Percentiles rank a stretch among this genome's conserved stretches.
Evolutionary conservation across 1,140 invertebrate species (phyloP).

Genomic region (Drosophila lowei): DNA sequence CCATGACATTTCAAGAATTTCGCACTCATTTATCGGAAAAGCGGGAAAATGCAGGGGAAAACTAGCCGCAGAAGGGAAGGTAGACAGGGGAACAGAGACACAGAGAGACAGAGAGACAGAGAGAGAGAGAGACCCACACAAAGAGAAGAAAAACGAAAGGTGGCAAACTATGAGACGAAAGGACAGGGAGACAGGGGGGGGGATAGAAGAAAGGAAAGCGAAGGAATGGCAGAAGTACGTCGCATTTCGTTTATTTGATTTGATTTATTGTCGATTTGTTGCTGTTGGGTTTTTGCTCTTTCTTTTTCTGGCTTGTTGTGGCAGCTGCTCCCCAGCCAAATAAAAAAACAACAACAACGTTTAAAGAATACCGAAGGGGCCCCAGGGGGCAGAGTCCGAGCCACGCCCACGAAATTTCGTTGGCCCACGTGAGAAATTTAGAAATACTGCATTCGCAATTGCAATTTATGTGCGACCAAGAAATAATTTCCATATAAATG

Average conservation of each 20-base stretch:
- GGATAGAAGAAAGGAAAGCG: not conserved
- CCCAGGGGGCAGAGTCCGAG: constrained; percentile 33
- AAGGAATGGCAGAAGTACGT: constrained; percentile 27
- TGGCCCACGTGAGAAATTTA: constrained; percentile 30
- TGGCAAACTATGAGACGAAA: not conserved
- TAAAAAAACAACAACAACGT: constrained; percentile 24
- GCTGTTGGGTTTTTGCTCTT: constrained; percentile 10
- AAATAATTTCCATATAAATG: constrained; percentile 6
- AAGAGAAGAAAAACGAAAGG: not conserved
- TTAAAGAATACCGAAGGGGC: not conserved
- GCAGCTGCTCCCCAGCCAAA: constrained; percentile 57
- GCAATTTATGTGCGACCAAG: not conserved
- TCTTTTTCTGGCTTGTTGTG: constrained; percentile 32
- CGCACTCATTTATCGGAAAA: constrained; percentile 55
- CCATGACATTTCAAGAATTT: constrained; percentile 77
- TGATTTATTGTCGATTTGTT: constrained; percentile 66
- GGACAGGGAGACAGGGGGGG: no score
- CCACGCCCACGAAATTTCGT: constrained; percentile 47
- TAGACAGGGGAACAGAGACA: not conserved
- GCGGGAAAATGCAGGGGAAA: constrained; percentile 2
- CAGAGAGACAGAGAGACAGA: no score
- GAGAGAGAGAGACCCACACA: not conserved
- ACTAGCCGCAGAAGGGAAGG: constrained; percentile 9
- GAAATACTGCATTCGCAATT: no score
- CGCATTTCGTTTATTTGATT: constrained; percentile 67